Conservation (phyloP, 2,113 vertebrate species). For the Macheiramphus alcinus region DNA sequence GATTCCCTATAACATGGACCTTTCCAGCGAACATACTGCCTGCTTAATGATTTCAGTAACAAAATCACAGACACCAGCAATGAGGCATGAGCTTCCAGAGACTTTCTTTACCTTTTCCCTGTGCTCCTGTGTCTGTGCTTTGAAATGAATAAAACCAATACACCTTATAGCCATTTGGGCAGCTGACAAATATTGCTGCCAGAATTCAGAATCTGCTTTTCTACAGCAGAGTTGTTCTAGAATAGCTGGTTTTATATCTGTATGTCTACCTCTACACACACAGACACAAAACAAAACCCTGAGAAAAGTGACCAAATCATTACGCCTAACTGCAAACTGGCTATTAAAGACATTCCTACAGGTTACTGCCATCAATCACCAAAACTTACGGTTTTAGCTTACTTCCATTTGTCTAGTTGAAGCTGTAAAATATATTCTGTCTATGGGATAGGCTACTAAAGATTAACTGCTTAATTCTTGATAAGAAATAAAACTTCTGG, state of each 20-base stretch:
- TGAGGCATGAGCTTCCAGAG: background rate
- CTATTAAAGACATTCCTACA: constrained; percentile 7
- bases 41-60: background rate
- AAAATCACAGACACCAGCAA: background rate
- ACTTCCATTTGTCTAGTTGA: constrained; percentile 1
- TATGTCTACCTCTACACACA: background rate
- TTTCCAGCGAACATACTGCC: background rate
- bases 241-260: background rate
- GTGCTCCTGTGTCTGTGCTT: background rate
- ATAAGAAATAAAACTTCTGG: background rate
- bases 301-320: constrained; percentile 72
- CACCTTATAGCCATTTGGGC: background rate
- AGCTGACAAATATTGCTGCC: background rate
- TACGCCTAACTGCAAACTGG: constrained; percentile 68
- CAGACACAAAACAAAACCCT: constrained; percentile 52
- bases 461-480: constrained; percentile 4
- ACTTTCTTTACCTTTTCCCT: background rate
- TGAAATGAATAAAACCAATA: background rate
- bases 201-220: background rate
- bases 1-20: background rate
- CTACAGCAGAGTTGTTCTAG: background rate
- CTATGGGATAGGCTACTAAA: background rate
- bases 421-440: background rate
- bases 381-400: background rate
- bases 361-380: background rate